These are phyloP conservation scores for Amniataba percoides DNA, from an alignment of 2,797 vertebrate species.

Conservation along the genomic window DNA sequence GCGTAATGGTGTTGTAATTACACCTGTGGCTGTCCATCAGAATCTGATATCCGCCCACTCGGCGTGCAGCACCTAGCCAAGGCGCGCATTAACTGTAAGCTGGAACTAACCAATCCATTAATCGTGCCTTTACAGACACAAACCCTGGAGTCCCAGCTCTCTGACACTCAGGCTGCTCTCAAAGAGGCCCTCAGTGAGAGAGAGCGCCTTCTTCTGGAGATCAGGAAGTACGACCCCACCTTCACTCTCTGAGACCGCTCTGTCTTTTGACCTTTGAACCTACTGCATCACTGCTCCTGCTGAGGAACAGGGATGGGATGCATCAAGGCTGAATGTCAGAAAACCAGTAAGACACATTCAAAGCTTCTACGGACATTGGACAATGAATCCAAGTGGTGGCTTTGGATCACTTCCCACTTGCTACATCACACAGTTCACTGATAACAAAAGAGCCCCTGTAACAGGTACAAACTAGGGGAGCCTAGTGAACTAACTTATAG, in stretches of 20 bases:
- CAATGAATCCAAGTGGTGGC: conserved; percentile 19
- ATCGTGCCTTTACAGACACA: conserved; percentile 66
- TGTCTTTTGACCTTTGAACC: conserved; percentile 63
- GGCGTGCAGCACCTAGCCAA: background rate
- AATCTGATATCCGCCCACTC: conserved; percentile 26
- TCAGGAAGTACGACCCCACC: conserved; percentile 92
- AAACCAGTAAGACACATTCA: conserved; percentile 29
- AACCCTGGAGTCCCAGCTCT: conserved; percentile 86
- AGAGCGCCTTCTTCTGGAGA: conserved; percentile 91
- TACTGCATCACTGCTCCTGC: conserved; percentile 20
- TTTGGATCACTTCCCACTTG: conserved; percentile 49
- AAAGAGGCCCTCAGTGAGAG: conserved; percentile 88
- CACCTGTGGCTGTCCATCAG: conserved; percentile 42
- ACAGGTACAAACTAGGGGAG: conserved; percentile 26
- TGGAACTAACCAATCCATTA: conserved; percentile 40
- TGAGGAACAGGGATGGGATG: conserved; percentile 25
- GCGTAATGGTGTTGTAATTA: conserved; percentile 41
- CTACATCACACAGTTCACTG: conserved; percentile 12
- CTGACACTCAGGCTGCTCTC: conserved; percentile 85
- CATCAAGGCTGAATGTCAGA: conserved; percentile 16
- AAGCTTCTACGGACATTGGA: conserved; percentile 31
- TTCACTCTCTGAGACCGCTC: conserved; percentile 87
- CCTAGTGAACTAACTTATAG: conserved; percentile 17
- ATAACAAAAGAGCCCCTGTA: conserved; percentile 27
- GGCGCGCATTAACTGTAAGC: background rate